Evolutionary conservation across 2,113 vertebrate genomes (phyloP).

Genomic region (Anarhynchus alexandrinus): DNA sequence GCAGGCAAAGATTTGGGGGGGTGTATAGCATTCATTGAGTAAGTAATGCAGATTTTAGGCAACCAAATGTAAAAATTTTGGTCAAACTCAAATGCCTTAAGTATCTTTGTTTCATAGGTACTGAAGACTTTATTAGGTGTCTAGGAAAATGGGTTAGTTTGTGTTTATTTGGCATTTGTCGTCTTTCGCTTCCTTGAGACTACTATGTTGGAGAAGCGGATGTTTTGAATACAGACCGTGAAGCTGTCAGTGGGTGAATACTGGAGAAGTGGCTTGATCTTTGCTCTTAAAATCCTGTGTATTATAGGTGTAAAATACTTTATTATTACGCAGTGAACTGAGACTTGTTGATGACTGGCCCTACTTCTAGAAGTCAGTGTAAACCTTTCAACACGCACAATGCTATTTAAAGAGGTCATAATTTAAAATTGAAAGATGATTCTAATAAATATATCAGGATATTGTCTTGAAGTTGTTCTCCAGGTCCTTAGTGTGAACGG

Average conservation of each 20-base stretch:
- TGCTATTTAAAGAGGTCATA: neutral
- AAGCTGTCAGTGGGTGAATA: neutral
- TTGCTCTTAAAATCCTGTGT: neutral
- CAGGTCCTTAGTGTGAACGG: neutral
- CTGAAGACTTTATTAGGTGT: neutral
- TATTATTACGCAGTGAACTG: neutral
- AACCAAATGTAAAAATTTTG: neutral
- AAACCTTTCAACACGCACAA: neutral
- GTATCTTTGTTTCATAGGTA: neutral
- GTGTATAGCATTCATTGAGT: neutral
- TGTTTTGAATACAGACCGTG: neutral
- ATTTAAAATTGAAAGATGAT: neutral
- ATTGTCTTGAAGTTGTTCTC: neutral
- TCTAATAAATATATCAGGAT: neutral
- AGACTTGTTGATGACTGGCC: neutral
- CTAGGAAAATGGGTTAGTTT: neutral
- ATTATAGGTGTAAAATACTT: neutral
- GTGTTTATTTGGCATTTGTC: neutral
- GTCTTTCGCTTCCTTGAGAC: neutral
- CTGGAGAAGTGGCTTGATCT: neutral
- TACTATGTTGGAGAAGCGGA: accelerated
- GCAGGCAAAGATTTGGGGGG: neutral
- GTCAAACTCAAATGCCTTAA: neutral
- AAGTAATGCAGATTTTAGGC: neutral
- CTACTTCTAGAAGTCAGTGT: neutral